Percentiles rank a stretch among this genome's conserved stretches.
Conservation (phyloP, 2,888 invertebrate species). For the Cyclophora albipunctata region DNA sequence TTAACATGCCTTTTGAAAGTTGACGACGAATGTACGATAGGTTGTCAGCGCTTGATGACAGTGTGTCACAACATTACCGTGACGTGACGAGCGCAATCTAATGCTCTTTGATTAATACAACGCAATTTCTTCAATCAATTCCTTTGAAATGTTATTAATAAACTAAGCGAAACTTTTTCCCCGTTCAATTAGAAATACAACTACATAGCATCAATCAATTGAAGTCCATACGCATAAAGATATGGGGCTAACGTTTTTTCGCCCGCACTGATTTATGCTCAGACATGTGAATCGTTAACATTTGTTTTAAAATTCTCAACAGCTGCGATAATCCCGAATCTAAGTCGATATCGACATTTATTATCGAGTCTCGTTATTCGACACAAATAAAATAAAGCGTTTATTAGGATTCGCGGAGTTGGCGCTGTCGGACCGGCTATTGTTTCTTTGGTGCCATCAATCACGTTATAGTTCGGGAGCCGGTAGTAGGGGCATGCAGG, state of each 20-base stretch:
- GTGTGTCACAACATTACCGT: slow-evolving; percentile 23
- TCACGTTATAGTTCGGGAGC: slow-evolving; percentile 57
- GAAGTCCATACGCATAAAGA: slow-evolving; percentile 16
- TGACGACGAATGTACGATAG: slow-evolving; percentile 39
- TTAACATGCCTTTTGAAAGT: slow-evolving; percentile 45
- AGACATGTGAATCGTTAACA: slow-evolving; percentile 33
- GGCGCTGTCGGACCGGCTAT: slow-evolving; percentile 59
- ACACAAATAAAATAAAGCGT: slow-evolving; percentile 72
- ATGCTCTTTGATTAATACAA: slow-evolving; percentile 6
- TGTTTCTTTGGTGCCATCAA: slow-evolving; percentile 71
- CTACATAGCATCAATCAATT: slow-evolving; percentile 17
- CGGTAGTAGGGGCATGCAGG: slow-evolving; percentile 33
- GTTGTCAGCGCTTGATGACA: slow-evolving; percentile 36
- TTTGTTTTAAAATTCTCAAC: slow-evolving; percentile 43
- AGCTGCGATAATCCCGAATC: slow-evolving; percentile 56
- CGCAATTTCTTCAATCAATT: slow-evolving; percentile 1
- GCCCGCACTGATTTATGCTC: slow-evolving; percentile 18
- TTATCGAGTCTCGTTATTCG: slow-evolving; percentile 63
- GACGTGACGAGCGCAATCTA: slow-evolving; percentile 14
- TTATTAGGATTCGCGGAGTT: slow-evolving; percentile 71
- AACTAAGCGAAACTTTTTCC: slow-evolving; percentile 10
- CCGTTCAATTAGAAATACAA: slow-evolving; percentile 18
- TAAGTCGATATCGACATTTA: slow-evolving; percentile 65
- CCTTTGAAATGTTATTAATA: slow-evolving; percentile 4
- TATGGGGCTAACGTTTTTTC: slow-evolving; percentile 20